Conservation (phyloP, 1,140 invertebrate species). For the Sarcophaga peregrina region DNA sequence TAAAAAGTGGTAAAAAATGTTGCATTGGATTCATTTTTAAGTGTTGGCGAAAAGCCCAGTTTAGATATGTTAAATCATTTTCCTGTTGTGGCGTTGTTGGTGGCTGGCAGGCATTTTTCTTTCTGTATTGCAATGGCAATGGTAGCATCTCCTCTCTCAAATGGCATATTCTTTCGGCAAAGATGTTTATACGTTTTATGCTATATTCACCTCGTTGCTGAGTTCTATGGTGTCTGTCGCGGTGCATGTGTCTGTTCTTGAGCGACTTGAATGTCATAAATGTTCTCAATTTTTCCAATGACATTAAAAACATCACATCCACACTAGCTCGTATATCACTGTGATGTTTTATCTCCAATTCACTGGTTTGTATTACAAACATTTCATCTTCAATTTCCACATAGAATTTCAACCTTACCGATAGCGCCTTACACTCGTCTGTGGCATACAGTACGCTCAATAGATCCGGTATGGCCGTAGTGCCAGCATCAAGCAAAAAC, state of each 20-base stretch:
- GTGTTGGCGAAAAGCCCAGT: not conserved
- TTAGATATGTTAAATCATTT: not conserved
- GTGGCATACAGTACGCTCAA: conserved; percentile 28
- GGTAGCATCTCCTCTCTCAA: not conserved
- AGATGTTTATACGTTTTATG: conserved; percentile 32
- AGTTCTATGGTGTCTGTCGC: not conserved
- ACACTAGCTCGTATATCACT: conserved; percentile 39
- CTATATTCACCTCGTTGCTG: not conserved
- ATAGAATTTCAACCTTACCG: conserved; percentile 34
- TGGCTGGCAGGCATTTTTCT: not conserved
- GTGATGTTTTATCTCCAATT: conserved; percentile 39
- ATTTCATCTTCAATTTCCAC: not conserved
- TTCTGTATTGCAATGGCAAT: conserved; percentile 32
- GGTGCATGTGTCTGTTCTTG: not conserved
- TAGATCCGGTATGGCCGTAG: conserved; percentile 30
- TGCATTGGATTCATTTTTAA: not conserved
- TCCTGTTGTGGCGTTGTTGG: not conserved
- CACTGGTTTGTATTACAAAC: conserved; percentile 29
- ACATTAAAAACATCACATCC: conserved; percentile 39
- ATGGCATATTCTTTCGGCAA: not conserved
- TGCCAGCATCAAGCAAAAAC: conserved; percentile 42
- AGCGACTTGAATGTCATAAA: conserved; percentile 29
- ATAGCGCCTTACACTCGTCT: not conserved
- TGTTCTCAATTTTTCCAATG: conserved; percentile 38
- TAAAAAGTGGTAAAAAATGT: not conserved